Conservation (phyloP, 2,888 invertebrate genomes). For the Rhagophthalmus giganteus region DNA sequence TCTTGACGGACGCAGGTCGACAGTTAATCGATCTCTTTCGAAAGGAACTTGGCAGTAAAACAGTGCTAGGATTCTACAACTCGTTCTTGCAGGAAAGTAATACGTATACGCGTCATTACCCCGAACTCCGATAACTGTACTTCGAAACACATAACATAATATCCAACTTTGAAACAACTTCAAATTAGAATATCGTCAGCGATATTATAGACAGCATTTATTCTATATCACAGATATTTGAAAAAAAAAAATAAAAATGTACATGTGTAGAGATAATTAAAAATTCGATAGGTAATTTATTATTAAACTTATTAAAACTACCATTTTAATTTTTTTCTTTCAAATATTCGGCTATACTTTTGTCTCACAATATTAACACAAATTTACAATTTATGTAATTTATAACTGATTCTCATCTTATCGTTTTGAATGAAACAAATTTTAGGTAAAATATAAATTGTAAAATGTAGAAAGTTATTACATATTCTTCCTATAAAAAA, state of each 20-base stretch:
- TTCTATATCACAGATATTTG: slow-evolving; percentile 15
- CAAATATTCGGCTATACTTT: too few species aligned
- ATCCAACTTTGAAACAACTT: slow-evolving; percentile 29
- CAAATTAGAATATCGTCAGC: slow-evolving; percentile 34
- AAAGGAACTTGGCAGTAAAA: slow-evolving; percentile 24
- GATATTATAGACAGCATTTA: slow-evolving; percentile 30
- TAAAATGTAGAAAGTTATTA: too few species aligned
- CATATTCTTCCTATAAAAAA: too few species aligned
- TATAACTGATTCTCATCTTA: too few species aligned
- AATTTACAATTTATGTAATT: too few species aligned
- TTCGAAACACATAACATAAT: slow-evolving; percentile 18
- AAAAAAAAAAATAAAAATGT: slow-evolving; percentile 7
- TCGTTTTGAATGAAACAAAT: too few species aligned
- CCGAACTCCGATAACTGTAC: slow-evolving; percentile 18
- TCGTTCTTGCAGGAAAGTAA: slow-evolving; percentile 21
- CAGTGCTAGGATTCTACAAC: slow-evolving; percentile 18
- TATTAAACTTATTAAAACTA: too few species aligned
- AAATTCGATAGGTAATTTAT: too few species aligned
- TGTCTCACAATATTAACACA: too few species aligned
- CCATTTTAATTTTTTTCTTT: too few species aligned
- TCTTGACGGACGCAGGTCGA: slow-evolving; percentile 30
- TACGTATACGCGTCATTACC: slow-evolving; percentile 36
- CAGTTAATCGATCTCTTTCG: slow-evolving; percentile 31
- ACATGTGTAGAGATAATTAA: too few species aligned
- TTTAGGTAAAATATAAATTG: too few species aligned